Evolutionary conservation across 2,113 vertebrate species (phyloP), one percentile per base, ranked within the genome.

Genomic region (Tylochromis polylepis): DNA sequence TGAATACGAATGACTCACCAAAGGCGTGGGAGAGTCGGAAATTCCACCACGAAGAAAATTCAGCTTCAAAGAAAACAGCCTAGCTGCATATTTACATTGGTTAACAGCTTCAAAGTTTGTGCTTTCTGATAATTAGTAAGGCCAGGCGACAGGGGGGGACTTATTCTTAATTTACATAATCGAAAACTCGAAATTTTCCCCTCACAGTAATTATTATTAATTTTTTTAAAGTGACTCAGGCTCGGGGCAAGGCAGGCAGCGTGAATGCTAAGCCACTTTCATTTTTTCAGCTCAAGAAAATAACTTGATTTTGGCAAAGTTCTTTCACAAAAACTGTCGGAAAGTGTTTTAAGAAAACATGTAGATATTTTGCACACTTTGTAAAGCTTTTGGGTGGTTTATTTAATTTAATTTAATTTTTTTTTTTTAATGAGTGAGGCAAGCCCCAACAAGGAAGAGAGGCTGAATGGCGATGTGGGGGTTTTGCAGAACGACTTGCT

Each of bases 151-250:
- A 96, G 93, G 11, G 1, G 49, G 90, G 87, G 4, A 18, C 80
- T 77, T 93, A 29, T 18, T 62, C 77, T 96, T 97, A 93, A 95
- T 98, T 98, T 97, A 97, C 96, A 94, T 90, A 46, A 85, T 82
- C 29, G 82, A 95, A 94, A 92, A 92, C 6, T 67, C 22, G 11
- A 77, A 72, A 88, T 96, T 82, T 89, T 85, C 2, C 18, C 2
- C 49, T 79, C 49, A 22, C 20, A 92, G 55, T 96, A 97, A 97
- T 98, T 97, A 95, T 96, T 84, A 95, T 94, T 88, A 96, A 95
- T 98, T 98, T 97, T 93, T 96, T 93, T 6, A 96, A 96, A 31
- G 11, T 60, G 79, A 11, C 53, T 57, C 51, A 11, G 31, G 49
- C 58, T 83, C 46, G 16, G 8, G 22, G 41, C 38, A 20, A 72